A percentile compares a stretch with the other conserved stretches of the same genome.
Conservation (phyloP, 2,888 invertebrate species). For the Diplolepis rosae region DNA sequence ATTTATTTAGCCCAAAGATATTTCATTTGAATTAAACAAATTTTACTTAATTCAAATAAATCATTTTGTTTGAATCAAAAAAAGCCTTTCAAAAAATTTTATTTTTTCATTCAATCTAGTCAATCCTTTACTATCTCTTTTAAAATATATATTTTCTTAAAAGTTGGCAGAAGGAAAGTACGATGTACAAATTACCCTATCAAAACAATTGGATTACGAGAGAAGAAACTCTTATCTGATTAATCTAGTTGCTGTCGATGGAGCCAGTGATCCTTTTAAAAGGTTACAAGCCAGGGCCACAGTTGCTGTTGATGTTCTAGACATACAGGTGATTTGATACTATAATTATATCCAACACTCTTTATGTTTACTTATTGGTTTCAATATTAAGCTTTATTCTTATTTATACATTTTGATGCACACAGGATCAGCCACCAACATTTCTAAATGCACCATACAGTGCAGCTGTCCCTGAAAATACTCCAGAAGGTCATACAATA, state of each 20-base stretch:
- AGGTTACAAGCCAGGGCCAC: constrained; percentile 82
- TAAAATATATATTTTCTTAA: constrained; percentile 34
- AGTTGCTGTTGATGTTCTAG: constrained; percentile 83
- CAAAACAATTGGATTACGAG: constrained; percentile 85
- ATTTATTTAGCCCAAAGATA: too few relatives aligned
- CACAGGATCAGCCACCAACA: constrained; percentile 85
- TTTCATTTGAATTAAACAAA: too few relatives aligned
- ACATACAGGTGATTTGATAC: constrained; percentile 77
- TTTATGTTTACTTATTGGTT: too few relatives aligned
- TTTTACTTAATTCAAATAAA: too few relatives aligned
- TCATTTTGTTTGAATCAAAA: too few relatives aligned
- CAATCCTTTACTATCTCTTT: too few relatives aligned
- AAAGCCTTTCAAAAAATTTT: too few relatives aligned
- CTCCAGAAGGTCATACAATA: constrained; percentile 76
- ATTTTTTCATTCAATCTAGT: too few relatives aligned
- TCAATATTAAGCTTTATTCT: too few relatives aligned
- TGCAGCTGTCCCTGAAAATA: constrained; percentile 85
- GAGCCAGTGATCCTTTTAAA: constrained; percentile 75
- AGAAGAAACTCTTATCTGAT: constrained; percentile 83
- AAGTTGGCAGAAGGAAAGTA: constrained; percentile 82
- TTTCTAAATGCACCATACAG: constrained; percentile 88
- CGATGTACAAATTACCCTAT: constrained; percentile 80
- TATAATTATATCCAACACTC: neutral
- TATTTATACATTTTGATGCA: neutral
- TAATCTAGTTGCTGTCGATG: constrained; percentile 81